Evolutionary conservation across 1,140 invertebrate species (phyloP).

Genomic region (Bombus turneri): DNA sequence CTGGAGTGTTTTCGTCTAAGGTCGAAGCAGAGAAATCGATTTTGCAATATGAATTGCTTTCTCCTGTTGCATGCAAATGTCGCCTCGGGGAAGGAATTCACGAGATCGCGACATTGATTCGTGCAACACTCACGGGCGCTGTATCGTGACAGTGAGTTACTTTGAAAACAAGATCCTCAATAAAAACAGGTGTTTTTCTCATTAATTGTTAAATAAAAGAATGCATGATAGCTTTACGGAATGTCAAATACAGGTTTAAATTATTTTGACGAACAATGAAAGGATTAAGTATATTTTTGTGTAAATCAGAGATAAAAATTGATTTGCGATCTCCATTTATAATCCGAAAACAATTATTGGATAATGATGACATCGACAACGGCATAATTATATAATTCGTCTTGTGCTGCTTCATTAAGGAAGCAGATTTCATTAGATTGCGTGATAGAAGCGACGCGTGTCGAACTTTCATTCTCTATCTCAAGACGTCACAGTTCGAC

Average conservation of each 20-base stretch:
- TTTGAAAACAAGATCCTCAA: not conserved
- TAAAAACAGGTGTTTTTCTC: slow-evolving; percentile 4
- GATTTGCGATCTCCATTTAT: not conserved
- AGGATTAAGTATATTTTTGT: not conserved
- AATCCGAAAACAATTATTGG: not conserved
- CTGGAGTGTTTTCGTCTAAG: slow-evolving; percentile 5
- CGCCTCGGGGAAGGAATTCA: slow-evolving; percentile 34
- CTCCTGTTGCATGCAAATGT: slow-evolving; percentile 35
- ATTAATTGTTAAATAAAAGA: not conserved
- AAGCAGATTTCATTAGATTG: slow-evolving; percentile 59
- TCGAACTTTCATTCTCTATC: slow-evolving; percentile 57
- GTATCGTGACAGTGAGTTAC: not conserved
- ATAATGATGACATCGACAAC: slow-evolving; percentile 26
- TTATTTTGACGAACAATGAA: not conserved
- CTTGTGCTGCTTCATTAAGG: slow-evolving; percentile 29
- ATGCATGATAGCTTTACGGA: not conserved
- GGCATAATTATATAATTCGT: slow-evolving; percentile 50
- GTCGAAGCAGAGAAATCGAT: slow-evolving; percentile 39
- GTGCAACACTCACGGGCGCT: slow-evolving; percentile 8
- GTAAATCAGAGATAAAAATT: not conserved
- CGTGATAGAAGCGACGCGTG: slow-evolving; percentile 41
- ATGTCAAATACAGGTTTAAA: no score
- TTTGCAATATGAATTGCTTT: slow-evolving; percentile 45
- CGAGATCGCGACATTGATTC: slow-evolving; percentile 44
- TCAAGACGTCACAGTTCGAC: not conserved